Conservation (phyloP, 2,797 vertebrate genomes). For the Platalea minor region DNA sequence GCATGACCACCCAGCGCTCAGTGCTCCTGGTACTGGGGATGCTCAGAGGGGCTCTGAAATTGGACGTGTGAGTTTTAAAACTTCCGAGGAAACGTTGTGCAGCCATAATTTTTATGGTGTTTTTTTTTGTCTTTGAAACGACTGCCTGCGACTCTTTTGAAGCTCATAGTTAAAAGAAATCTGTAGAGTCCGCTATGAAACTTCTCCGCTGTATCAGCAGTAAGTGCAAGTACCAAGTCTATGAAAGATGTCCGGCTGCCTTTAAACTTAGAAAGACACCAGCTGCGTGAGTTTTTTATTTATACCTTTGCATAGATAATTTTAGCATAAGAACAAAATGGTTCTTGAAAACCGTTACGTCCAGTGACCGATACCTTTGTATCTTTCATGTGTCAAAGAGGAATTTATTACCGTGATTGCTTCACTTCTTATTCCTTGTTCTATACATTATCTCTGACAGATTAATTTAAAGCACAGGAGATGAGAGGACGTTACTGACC, state of each 20-base stretch:
- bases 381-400: not conserved
- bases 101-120: not conserved
- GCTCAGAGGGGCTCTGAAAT: accelerated
- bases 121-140: not conserved
- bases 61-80: no score
- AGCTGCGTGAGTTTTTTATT: not conserved
- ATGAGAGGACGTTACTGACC: not conserved
- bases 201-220: no score
- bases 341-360: not conserved
- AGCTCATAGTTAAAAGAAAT: not conserved
- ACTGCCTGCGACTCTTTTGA: accelerated
- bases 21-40: not conserved
- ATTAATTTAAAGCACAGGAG: not conserved
- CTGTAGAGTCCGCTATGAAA: not conserved
- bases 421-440: not conserved
- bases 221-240: not conserved
- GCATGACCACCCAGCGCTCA: accelerated
- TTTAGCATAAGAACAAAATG: not conserved
- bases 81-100: accelerated
- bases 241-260: no score
- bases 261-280: not conserved
- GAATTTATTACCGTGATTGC: not conserved
- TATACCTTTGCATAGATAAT: not conserved
- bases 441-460: not conserved
- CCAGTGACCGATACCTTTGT: not conserved